Evolutionary conservation across 2,113 vertebrate genomes (phyloP).

Genomic region (Eira barbara): DNA sequence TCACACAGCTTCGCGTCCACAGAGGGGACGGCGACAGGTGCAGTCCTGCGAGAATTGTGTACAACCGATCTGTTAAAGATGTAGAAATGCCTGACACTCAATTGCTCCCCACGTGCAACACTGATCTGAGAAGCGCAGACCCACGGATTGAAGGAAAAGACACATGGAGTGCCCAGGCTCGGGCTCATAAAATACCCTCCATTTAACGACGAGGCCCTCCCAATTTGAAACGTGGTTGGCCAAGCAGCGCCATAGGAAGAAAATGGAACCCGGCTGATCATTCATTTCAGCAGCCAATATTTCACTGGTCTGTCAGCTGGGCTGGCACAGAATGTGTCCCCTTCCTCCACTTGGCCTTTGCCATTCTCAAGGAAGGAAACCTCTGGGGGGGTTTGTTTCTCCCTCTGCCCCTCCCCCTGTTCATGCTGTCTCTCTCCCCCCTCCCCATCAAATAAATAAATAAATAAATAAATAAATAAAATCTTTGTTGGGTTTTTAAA

Average conservation of each 20-base stretch:
- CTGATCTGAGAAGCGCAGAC: not conserved
- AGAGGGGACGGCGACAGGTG: not conserved
- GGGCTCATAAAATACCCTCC: no score
- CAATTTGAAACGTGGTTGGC: not conserved
- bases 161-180: not conserved
- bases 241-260: not conserved
- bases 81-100: not conserved
- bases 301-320: not conserved
- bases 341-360: not conserved
- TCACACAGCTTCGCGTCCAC: not conserved
- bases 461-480: no score
- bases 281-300: not conserved
- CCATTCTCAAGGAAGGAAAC: not conserved
- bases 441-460: no score
- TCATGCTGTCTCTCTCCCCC: not conserved
- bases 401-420: no score
- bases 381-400: not conserved
- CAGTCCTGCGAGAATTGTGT: not conserved
- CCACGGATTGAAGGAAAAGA: not conserved
- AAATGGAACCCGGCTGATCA: not conserved
- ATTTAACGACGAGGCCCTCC: not conserved
- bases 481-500: not conserved
- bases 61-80: not conserved
- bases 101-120: not conserved
- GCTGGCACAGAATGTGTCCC: not conserved